Evolutionary conservation across 1,140 invertebrate species (phyloP), one percentile per base, ranked within the genome.

Genomic region (Mya arenaria): DNA sequence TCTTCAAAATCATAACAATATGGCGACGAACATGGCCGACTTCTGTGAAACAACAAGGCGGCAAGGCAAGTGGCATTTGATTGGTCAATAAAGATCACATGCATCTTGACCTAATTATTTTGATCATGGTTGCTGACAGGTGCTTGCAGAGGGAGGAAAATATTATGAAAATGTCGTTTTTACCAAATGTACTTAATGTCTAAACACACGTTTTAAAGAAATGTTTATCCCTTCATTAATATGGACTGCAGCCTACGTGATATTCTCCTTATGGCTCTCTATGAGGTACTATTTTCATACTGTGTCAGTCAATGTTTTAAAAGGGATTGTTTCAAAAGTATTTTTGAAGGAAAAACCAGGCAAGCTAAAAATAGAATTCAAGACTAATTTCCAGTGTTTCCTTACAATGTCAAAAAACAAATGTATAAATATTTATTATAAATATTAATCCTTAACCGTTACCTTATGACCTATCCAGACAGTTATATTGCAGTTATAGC

Each of bases 21-120:
- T 96, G 96, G 96, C 96, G 96, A 96, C 95, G 95, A 95, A 95
- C 97, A 97, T 97, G 96, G 96, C 96, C 96, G 96, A 96, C 95
- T 94, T 80, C 83, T 86, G 94, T 95, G 95, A 96, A n/a, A 96
- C 95, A 96, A 96, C 96, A 93, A 92, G 92, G 92, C 92, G 92
- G 91, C 89, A 92, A 92, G 90, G 88, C 83, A 87, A 86, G 78
- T 74, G 63, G 83, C 34, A 82, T 87, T 65, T 87, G 86, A 92
- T 92, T 92, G 90, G 92, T 83, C 85, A 71, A 86, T 81, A 83
- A 79, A 80, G 82, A 87, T 92, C 92, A 92, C 90, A 89, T 92
- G 92, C 56, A 72, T 55, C 71, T 84, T 89, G 88, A 90, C 89
- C 89, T 84, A 88, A 37, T 85, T 84, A 60, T 62, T 62, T 66